phyloP scores from a whole-genome alignment of 2,888 invertebrate species.

The Tribolium freemani region DNA sequence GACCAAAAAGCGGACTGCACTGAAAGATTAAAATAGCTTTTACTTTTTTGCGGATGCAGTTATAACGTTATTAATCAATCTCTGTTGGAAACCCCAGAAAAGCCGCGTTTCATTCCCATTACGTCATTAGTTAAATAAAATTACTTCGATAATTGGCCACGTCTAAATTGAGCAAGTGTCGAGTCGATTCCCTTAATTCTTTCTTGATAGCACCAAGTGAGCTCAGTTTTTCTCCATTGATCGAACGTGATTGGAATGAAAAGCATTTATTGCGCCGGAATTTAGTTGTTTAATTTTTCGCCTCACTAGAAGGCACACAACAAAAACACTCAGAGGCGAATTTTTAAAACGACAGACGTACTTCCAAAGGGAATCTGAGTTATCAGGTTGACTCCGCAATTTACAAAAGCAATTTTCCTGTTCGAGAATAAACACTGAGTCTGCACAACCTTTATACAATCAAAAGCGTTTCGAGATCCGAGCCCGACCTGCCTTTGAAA shows the following conservation, averaged over 20 bases:
- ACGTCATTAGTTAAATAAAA: background rate
- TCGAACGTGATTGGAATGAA: slow-evolving; percentile 24
- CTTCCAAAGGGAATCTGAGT: slow-evolving; percentile 32
- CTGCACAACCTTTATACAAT: slow-evolving; percentile 35
- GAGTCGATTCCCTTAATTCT: background rate
- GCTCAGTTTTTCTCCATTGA: background rate
- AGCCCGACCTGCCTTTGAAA: background rate
- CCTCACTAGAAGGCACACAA: slow-evolving; percentile 24
- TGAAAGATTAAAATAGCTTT: background rate
- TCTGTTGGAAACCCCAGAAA: background rate
- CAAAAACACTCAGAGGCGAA: slow-evolving; percentile 10
- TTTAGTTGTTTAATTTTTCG: slow-evolving; percentile 35
- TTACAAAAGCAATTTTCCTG: slow-evolving; percentile 35
- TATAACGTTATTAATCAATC: background rate
- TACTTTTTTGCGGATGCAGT: background rate
- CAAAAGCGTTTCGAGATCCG: slow-evolving; percentile 18
- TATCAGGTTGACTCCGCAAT: slow-evolving; percentile 35
- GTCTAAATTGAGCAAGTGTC: background rate
- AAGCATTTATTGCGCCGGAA: slow-evolving; percentile 16
- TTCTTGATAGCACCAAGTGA: background rate
- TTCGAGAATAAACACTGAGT: slow-evolving; percentile 35
- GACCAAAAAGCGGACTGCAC: background rate
- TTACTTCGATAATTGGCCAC: slow-evolving; percentile 16
- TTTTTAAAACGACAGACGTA: slow-evolving; percentile 25
- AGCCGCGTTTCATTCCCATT: background rate